Evolutionary conservation across 2,113 vertebrate genomes (phyloP).

Genomic region (Mola mola): DNA sequence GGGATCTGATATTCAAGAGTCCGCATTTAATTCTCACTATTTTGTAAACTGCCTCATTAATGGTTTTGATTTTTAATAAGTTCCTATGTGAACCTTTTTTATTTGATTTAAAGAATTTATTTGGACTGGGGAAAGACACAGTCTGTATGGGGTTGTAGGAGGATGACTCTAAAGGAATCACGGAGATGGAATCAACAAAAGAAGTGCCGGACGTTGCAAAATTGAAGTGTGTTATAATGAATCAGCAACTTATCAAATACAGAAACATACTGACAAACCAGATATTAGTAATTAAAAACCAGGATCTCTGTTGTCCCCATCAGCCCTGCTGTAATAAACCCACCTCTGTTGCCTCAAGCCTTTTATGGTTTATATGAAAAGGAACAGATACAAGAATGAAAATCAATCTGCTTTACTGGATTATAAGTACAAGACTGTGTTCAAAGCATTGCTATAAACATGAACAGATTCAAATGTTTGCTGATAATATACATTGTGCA

Average conservation of each 20-base stretch:
- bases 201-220: not conserved
- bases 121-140: too few species aligned
- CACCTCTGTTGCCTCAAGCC: constrained; percentile 22
- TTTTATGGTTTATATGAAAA: constrained; percentile 47
- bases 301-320: constrained; percentile 49
- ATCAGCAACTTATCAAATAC: constrained; percentile 27
- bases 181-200: too few species aligned
- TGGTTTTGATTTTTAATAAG: too few species aligned
- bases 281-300: constrained; percentile 55
- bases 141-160: too few species aligned
- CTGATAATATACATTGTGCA: not conserved
- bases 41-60: too few species aligned
- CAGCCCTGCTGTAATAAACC: constrained; percentile 50
- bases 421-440: constrained; percentile 40
- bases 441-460: too few species aligned
- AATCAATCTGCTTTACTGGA: constrained; percentile 47
- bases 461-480: too few species aligned
- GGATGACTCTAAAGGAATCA: too few species aligned
- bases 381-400: constrained; percentile 37
- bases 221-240: not conserved
- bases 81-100: too few species aligned
- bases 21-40: too few species aligned
- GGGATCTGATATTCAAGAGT: too few species aligned
- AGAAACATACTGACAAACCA: constrained; percentile 27
- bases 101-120: too few species aligned